Evolutionary conservation across 1,140 invertebrate genomes (phyloP).

Genomic region (Aphaenogaster floridana): DNA sequence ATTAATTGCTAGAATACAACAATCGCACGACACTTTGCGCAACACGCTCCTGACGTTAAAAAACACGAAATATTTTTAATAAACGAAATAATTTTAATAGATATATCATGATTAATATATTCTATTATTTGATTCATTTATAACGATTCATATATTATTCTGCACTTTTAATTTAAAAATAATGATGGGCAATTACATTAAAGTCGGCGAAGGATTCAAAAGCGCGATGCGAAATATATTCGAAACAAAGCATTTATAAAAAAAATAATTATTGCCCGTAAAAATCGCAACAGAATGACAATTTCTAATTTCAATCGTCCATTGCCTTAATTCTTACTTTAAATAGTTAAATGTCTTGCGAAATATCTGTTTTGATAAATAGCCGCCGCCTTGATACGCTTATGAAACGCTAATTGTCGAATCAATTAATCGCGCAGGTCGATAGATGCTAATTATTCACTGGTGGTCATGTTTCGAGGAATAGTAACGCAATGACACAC

Average conservation of each 20-base stretch:
- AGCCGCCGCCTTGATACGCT: background rate
- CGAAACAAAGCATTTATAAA: background rate
- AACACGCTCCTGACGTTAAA: background rate
- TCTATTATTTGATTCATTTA: too few species aligned
- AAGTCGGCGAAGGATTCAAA: background rate
- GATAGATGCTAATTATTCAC: background rate
- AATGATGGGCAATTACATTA: background rate
- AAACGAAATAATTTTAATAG: background rate
- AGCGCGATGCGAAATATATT: background rate
- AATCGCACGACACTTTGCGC: background rate
- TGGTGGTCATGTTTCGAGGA: background rate
- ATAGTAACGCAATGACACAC: background rate
- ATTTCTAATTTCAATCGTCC: background rate
- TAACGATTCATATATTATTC: background rate
- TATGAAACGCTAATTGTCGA: background rate
- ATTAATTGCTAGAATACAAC: background rate
- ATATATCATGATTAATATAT: background rate
- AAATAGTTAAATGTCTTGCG: background rate
- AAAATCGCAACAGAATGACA: background rate
- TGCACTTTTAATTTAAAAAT: background rate
- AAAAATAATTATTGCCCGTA: background rate
- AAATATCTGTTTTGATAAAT: background rate
- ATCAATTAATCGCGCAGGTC: background rate
- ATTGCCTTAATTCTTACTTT: background rate
- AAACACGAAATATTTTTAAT: background rate